Percentiles rank a stretch among this genome's conserved stretches.
phyloP scores from a whole-genome alignment of 2,888 invertebrate species.

The Erebia palarica region DNA sequence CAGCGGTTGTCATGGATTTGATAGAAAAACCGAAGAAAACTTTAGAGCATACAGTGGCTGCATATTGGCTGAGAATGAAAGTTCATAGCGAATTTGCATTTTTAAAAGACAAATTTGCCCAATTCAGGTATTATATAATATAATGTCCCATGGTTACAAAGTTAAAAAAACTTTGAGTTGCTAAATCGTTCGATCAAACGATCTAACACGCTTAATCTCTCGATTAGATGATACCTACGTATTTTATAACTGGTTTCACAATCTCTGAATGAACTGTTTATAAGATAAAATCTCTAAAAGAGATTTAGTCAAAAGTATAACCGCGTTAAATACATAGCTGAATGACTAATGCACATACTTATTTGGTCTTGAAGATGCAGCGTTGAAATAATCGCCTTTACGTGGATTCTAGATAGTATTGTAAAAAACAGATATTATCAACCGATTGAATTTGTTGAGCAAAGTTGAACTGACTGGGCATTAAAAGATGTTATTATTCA shows the following conservation, averaged over 20 bases:
- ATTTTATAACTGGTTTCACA: slow-evolving; percentile 11
- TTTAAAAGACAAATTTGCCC: background rate
- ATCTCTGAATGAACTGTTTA: slow-evolving; percentile 10
- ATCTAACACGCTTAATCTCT: slow-evolving; percentile 12
- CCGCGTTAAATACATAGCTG: background rate
- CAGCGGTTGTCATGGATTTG: too few relatives aligned
- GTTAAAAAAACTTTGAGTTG: slow-evolving; percentile 6
- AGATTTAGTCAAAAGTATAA: slow-evolving; percentile 4
- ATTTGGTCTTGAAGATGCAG: background rate
- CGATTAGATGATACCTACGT: slow-evolving; percentile 13
- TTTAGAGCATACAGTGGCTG: too few relatives aligned
- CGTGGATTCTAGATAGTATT: background rate
- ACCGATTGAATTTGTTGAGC: background rate
- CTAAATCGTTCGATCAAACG: slow-evolving; percentile 5
- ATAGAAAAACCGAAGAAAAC: too few relatives aligned
- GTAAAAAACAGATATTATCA: background rate
- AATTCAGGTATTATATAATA: background rate
- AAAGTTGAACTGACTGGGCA: background rate
- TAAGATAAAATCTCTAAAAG: slow-evolving; percentile 11
- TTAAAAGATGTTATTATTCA: background rate
- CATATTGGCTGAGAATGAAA: too few relatives aligned
- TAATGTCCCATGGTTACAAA: background rate
- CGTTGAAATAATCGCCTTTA: background rate
- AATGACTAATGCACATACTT: background rate
- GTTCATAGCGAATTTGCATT: too few relatives aligned